Conservation (phyloP, 2,113 vertebrate genomes). For the Geococcyx californianus region DNA sequence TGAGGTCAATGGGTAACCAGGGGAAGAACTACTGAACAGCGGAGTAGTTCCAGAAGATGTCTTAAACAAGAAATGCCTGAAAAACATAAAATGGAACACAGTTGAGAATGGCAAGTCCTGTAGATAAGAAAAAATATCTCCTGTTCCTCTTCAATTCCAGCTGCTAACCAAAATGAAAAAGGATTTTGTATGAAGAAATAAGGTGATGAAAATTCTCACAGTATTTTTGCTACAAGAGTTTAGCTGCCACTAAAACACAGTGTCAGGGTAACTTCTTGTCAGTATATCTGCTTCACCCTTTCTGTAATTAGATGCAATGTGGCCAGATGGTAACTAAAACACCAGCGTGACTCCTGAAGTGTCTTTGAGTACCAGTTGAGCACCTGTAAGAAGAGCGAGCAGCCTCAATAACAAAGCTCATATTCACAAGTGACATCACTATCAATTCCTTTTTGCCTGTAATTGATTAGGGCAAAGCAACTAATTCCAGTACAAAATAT, state of each 20-base stretch:
- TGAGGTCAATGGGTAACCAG: conserved; percentile 95
- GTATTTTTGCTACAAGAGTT: neutral
- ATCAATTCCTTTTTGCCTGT: neutral
- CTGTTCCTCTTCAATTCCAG: neutral
- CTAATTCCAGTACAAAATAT: neutral
- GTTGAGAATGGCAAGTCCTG: conserved; percentile 24
- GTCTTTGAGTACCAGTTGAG: neutral
- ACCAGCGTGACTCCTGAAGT: neutral
- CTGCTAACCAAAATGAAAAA: neutral
- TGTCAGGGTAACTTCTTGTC: neutral
- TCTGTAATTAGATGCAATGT: neutral
- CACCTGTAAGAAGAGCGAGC: neutral
- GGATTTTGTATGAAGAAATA: neutral
- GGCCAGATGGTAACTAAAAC: neutral
- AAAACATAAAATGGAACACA: conserved; percentile 51
- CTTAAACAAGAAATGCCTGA: conserved; percentile 98
- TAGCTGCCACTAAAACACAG: neutral
- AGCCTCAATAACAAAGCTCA: neutral
- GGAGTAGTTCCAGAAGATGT: conserved; percentile 97
- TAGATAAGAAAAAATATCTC: neutral
- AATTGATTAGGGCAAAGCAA: neutral
- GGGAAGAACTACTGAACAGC: conserved; percentile 97
- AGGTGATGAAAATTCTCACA: neutral
- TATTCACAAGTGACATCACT: neutral
- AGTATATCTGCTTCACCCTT: neutral